Base-by-base conservation (phyloP, 1,140 invertebrate species). In the Eupristina koningsbergeri region DNA sequence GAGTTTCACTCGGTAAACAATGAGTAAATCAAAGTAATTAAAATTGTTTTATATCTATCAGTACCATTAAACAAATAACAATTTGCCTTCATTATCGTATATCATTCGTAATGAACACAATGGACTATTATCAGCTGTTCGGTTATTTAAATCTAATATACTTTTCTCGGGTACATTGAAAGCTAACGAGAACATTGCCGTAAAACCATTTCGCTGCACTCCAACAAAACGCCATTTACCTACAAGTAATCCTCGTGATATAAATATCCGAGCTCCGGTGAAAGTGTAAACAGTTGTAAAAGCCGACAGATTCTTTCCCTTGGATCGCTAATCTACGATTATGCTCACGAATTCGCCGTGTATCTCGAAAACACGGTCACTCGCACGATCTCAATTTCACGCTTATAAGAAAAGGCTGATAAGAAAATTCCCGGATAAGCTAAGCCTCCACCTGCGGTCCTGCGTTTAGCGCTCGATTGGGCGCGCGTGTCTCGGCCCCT, bases 381-480 rank as follows among this genome's bases (percentile, higher is more conserved):
- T 71, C 53, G 29, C 81, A 67, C 19, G 63, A 77, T 83, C 58
- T 71, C 74, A 41, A 78, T 83, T 71, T 61, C 67, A 34, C 22
- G 75, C 29, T 31, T n/a, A 3, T 69, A 39, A 58, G 50, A 53
- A n/a, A n/a, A n/a, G n/a, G 81, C 69, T 58, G 80, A 81, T 81
- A 81, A 81, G 80, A 39, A 64, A 29, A 45, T 58, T 19, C 26
- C 22, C 34, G 34, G 34, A 69, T 22, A 58, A 22, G 34, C 17
- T 36, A 45, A 81, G 36, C 26, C 53, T 36, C 63, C n/a, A 71
- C 67, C 67, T 71, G 67, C 67, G 36, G 17, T n/a, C 39, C 1
- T 69, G 47, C 69, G 77, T 63, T 41, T 58, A 47, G 3, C 69
- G 53, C 3, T 58, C 53, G 53, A 22, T 26, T 13, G 53, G 9